A percentile compares a stretch with the other conserved stretches of the same genome.
phyloP scores from a whole-genome alignment of 2,888 invertebrate species.

The Polydrusus tereticollis region DNA sequence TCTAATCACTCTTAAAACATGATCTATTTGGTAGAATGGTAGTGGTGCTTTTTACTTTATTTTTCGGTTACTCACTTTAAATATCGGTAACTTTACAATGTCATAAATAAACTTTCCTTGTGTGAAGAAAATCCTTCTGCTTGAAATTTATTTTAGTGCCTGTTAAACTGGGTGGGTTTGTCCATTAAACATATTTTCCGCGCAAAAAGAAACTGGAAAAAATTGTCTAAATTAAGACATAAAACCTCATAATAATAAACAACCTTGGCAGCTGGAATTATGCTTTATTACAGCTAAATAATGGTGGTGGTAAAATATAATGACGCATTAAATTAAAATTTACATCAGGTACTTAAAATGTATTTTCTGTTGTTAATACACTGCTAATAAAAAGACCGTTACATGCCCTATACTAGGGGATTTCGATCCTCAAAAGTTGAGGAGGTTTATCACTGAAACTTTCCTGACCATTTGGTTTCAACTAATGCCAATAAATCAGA shows the following conservation, averaged over 20 bases:
- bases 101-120: neutral
- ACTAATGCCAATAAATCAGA: too few relatives aligned
- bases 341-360: neutral
- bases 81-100: too few relatives aligned
- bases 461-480: too few relatives aligned
- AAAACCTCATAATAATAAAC: conserved; percentile 6
- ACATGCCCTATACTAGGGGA: too few relatives aligned
- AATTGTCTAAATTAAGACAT: conserved; percentile 8
- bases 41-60: too few relatives aligned
- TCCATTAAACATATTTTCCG: neutral
- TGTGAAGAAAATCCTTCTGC: neutral
- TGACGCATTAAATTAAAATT: conserved; percentile 1
- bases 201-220: neutral
- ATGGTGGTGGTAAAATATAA: conserved; percentile 3
- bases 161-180: neutral
- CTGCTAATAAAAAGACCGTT: too few relatives aligned
- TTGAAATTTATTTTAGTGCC: conserved; percentile 2
- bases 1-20: too few relatives aligned
- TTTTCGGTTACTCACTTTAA: too few relatives aligned
- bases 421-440: too few relatives aligned
- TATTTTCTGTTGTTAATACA: neutral
- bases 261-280: conserved; percentile 3
- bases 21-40: too few relatives aligned
- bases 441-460: too few relatives aligned
- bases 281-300: neutral